Base-by-base conservation (phyloP, 2,113 vertebrate species). In the Dunckerocampus dactyliophorus region DNA sequence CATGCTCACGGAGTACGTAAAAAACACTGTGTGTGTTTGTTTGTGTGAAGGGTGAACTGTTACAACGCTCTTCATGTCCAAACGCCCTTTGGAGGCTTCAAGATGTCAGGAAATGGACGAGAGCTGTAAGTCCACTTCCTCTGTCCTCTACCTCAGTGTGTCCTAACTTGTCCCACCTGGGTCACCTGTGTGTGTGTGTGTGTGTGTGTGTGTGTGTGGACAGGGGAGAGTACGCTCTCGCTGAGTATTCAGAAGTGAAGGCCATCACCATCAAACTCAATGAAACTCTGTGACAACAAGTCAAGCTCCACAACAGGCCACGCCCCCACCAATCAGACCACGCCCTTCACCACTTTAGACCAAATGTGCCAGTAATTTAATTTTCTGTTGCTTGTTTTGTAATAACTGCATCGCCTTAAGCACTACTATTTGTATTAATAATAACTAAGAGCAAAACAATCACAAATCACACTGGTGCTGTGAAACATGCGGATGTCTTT, bases 91-190 rank as follows among this genome's bases (percentile, higher is more conserved):
- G 95, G 96, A 66, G 95, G 96, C 31, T 95, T 90, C 76, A 95
- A 98, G 83, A 98, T 98, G 95, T 98, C 95, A 19, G 96, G 96
- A 75, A 95, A 94, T 1, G 96, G 96, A 81, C 86, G 95, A 91
- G 96, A 98, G 87, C 88, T 98, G 96, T 98, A 88, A 96, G 96
- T 31, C 57, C 17, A 51, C 52, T 34, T 63, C 20, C 43, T 24
- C 1, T 1, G 24, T 63, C 22, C 43, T 24, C 1, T 1, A 24
- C 17, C 34, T 53, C 0, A 5, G 6, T 20, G 0, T 21, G 21
- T 20, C 13, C 57, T 62, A 53, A 77, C 42, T n/a, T 16, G 11
- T 45, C 22, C 42, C 17, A 1, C 61, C 43, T 62, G 24, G 2
- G 6, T 50, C 16, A 50, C n/a, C 48, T 50, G 1, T 22, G n/a